Base-by-base conservation (phyloP, 2,888 invertebrate genomes). In the Vandiemenella viatica region DNA sequence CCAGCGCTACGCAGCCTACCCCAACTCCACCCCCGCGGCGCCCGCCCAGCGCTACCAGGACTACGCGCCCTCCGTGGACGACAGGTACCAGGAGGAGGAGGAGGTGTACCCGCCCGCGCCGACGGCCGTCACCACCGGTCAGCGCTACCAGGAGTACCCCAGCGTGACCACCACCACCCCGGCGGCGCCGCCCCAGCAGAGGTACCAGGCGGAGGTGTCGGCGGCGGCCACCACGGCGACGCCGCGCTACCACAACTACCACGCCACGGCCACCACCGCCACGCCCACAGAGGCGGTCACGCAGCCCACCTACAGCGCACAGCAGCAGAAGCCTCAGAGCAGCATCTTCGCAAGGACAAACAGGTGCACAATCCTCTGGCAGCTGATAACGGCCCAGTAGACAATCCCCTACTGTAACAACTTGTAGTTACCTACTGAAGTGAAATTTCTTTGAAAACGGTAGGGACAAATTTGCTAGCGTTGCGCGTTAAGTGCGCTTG, bases 251-350 rank as follows among this genome's bases (percentile, higher is more conserved):
- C 42, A 42, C 21, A 23, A 23, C 26, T 17, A 45, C 47, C 32
- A n/a, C 37, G 23, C 21, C 23, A 17, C 26, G 40, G 21, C 32
- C 48, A 68, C 69, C 1, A 59, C 70, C 5, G 72, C 72, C 48
- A 70, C 68, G 56, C 71, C 70, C 55, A 62, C 65, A 10, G 70
- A 66, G 49, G 67, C 71, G 52, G 67, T 53, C 21, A 22, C 38
- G 37, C 41, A 40, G 37, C 13, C 21, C 48, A 19, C n/a, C 43
- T 26, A 22, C 22, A 13, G 44, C 44, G 10, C 10, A 8, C 15
- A 43, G 13, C 7, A 43, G 20, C 43, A 5, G 13, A n/a, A 19
- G 22, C n/a, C n/a, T n/a, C n/a, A n/a, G n/a, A n/a, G n/a, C n/a
- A n/a, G n/a, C n/a, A n/a, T n/a, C n/a, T n/a, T n/a, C n/a, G n/a